A percentile compares a stretch with the other conserved stretches of the same genome.
phyloP scores from a whole-genome alignment of 2,888 invertebrate genomes.

The Eilema caniola region DNA sequence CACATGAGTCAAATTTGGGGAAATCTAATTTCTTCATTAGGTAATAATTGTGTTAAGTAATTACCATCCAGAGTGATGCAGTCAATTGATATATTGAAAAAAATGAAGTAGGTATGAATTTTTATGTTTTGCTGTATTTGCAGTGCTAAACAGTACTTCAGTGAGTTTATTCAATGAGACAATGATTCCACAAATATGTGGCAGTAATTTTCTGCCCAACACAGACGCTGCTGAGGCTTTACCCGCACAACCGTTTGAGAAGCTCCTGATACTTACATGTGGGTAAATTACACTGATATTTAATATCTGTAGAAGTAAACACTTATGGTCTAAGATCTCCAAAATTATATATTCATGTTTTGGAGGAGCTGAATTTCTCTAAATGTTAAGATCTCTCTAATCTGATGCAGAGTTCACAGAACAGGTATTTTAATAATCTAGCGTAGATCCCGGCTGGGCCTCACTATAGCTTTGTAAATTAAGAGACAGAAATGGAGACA shows the following conservation, averaged over 20 bases:
- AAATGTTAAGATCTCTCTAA: too few species aligned
- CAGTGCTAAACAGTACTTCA: constrained; percentile 80
- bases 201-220: constrained; percentile 82
- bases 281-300: constrained; percentile 54
- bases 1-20: constrained; percentile 91
- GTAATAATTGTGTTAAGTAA: constrained; percentile 57
- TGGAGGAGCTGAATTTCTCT: too few species aligned
- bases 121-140: constrained; percentile 29
- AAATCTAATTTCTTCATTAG: constrained; percentile 88
- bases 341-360: too few species aligned
- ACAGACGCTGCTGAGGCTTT: constrained; percentile 78
- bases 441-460: too few species aligned
- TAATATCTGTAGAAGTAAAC: neutral
- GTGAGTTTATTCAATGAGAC: constrained; percentile 73
- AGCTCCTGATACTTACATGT: constrained; percentile 86
- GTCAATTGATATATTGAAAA: too few species aligned
- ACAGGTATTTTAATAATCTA: too few species aligned
- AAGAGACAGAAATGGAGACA: too few species aligned
- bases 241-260: constrained; percentile 80
- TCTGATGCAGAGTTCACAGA: too few species aligned
- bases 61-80: too few species aligned
- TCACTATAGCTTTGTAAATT: too few species aligned
- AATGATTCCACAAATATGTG: constrained; percentile 76
- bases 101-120: neutral
- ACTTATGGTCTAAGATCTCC: too few species aligned